These are phyloP conservation scores for Lepilemur septentrionalis DNA, from an alignment of 2,797 vertebrate genomes.

Conservation along the genomic window DNA sequence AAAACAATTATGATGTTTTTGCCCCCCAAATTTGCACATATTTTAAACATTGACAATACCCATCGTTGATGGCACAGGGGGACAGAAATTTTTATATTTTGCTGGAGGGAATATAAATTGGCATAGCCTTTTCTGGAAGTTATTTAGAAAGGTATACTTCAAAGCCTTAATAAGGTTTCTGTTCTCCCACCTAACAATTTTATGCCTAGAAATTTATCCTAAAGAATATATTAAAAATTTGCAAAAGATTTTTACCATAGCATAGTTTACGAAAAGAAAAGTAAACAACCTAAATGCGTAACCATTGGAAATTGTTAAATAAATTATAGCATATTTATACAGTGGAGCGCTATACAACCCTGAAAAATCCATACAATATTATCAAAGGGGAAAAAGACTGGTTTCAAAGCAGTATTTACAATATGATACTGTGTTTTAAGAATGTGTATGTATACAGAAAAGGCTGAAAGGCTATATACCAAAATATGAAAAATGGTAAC, in stretches of 20 bases:
- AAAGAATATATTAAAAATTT: not conserved
- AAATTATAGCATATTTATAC: not conserved
- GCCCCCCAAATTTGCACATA: not conserved
- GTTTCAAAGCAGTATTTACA: not conserved
- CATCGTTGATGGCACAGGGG: not conserved
- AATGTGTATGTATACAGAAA: not conserved
- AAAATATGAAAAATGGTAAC: not conserved
- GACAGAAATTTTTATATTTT: slow-evolving; percentile 6
- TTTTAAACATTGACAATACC: not conserved
- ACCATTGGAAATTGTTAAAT: not conserved
- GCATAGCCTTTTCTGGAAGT: slow-evolving; percentile 7
- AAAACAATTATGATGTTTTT: not conserved
- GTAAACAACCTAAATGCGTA: not conserved
- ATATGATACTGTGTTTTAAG: not conserved
- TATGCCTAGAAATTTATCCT: slow-evolving; percentile 23
- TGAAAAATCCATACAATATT: not conserved
- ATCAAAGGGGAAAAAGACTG: not conserved
- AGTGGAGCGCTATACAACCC: not conserved
- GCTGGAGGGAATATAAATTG: not conserved
- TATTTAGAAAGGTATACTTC: not conserved
- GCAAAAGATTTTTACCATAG: not conserved
- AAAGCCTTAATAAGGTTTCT: slow-evolving; percentile 12
- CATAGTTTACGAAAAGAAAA: not conserved
- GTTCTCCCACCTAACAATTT: not conserved
- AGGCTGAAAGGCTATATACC: not conserved